Base-by-base conservation (phyloP, 2,888 invertebrate genomes). In the Trichopria drosophilae region DNA sequence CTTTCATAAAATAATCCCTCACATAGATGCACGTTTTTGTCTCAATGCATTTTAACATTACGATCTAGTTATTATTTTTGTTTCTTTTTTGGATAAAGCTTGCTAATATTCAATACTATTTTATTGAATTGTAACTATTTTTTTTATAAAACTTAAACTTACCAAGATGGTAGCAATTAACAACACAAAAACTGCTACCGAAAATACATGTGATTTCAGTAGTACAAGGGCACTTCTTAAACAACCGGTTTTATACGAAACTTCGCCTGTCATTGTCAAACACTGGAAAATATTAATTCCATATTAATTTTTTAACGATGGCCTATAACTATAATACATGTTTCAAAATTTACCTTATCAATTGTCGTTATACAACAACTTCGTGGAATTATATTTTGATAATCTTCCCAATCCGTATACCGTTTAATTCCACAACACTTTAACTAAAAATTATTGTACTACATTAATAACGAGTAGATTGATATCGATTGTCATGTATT, bases 341-440 rank as follows among this genome's bases (percentile, higher is more conserved):
- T n/a, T n/a, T n/a, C n/a, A n/a, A n/a, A n/a, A n/a, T n/a, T 6
- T 60, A 67, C 69, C 55, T 66, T 54, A 15, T 64, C 58, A 13
- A 64, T 59, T 13, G 60, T 32, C 9, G 31, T 44, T 1, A 66
- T 53, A 43, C 69, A 69, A 43, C 69, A 69, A 51, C 69, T 69
- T 39, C 57, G 62, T 2, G 69, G 69, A 46, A 69, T 64, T 3
- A 34, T 43, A 43, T 59, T 60, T 3, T 44, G 52, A 52, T 63
- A 58, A 1, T 60, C 57, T 6, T 16, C 24, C 69, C 69, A 69
- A 36, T 69, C 69, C n/a, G 50, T 53, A 19, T 57, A 56, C 1
- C 69, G 67, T 35, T 52, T 62, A 6, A 69, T 58, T 22, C 69
- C 69, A 31, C 69, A 69, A 29, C 69, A 69, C n/a, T n/a, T n/a